phyloP scores from a whole-genome alignment of 92 coral and sea anemone genomes.

The Chrysogorgia sp. region DNA sequence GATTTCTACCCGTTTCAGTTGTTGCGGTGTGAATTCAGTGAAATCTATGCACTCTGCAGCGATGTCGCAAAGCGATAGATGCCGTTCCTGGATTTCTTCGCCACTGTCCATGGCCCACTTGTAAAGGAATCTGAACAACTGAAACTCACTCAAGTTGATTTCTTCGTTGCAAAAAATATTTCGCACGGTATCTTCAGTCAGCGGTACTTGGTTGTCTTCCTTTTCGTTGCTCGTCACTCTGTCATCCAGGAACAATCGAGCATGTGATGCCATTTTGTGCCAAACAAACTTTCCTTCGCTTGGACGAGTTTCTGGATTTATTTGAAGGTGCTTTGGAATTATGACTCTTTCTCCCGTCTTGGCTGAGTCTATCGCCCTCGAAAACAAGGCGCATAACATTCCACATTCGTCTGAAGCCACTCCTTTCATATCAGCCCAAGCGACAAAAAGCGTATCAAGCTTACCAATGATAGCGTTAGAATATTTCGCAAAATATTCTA shows the following conservation, averaged over 20 bases:
- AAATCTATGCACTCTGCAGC: constrained; percentile 65
- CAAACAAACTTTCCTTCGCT: constrained; percentile 66
- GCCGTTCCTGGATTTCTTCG: constrained; percentile 1
- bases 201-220: constrained; percentile 32
- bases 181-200: constrained; percentile 61
- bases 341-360: constrained; percentile 80
- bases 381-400: constrained; percentile 71
- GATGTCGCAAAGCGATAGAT: constrained; percentile 18
- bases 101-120: constrained; percentile 74
- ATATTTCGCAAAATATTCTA: constrained; percentile 74
- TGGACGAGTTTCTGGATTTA: constrained; percentile 26
- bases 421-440: constrained; percentile 87
- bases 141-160: constrained; percentile 67
- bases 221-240: constrained; percentile 31
- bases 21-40: constrained; percentile 60
- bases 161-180: constrained; percentile 54
- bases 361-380: constrained; percentile 87
- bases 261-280: constrained; percentile 68
- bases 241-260: constrained; percentile 64
- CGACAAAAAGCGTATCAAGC: constrained; percentile 61
- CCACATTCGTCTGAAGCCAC: constrained; percentile 71
- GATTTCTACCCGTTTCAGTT: constrained; percentile 45
- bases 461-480: constrained; percentile 69
- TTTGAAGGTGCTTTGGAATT: constrained; percentile 50
- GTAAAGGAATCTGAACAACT: constrained; percentile 70